Evolutionary conservation across 2,797 vertebrate genomes (phyloP).

Genomic region (Sorex maritimensis): DNA sequence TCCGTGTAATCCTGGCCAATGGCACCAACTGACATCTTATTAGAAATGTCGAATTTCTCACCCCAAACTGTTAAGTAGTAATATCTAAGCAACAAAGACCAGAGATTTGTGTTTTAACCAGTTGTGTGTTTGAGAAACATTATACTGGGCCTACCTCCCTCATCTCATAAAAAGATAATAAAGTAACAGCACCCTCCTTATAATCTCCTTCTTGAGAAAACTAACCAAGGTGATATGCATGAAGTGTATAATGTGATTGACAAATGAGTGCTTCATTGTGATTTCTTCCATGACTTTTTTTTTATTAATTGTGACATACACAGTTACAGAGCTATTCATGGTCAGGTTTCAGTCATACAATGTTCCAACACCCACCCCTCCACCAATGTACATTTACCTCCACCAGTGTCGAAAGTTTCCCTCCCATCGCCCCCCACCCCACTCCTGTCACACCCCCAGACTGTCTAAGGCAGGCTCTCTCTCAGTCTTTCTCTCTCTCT

Average conservation of each 20-base stretch:
- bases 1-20: background rate
- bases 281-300: background rate
- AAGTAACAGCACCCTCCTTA: background rate
- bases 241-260: background rate
- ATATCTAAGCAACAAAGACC: background rate
- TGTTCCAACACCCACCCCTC: too few species aligned
- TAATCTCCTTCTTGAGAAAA: background rate
- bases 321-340: too few species aligned
- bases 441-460: too few species aligned
- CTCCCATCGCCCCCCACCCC: too few species aligned
- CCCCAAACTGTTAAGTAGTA: background rate
- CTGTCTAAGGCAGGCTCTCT: too few species aligned
- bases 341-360: too few species aligned
- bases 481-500: background rate
- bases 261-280: background rate
- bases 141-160: background rate
- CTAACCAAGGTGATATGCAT: background rate
- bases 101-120: constrained; percentile 4
- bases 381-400: too few species aligned
- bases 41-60: background rate
- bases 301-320: too few species aligned
- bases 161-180: background rate
- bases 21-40: background rate
- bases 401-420: too few species aligned
- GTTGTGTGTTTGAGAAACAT: background rate